Evolutionary conservation across 2,113 vertebrate species (phyloP).

Genomic region (Jacana jacana): DNA sequence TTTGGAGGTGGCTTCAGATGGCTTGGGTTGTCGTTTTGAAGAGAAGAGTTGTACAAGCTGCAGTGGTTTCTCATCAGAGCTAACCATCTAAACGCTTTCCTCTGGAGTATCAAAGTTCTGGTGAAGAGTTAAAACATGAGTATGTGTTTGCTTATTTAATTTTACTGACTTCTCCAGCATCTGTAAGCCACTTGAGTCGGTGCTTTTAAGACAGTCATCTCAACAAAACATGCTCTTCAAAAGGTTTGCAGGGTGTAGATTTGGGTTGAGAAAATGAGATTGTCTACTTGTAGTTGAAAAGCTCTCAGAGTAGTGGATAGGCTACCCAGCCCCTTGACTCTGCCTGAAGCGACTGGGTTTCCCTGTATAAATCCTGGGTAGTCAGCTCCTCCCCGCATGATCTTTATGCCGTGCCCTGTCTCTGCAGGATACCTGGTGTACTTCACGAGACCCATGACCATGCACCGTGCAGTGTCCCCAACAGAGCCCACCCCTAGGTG

Average conservation of each 20-base stretch:
- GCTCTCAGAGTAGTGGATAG: neutral
- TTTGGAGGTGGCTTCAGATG: neutral
- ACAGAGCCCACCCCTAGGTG: constrained; percentile 96
- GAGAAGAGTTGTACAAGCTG: neutral
- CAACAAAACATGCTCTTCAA: neutral
- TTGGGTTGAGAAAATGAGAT: neutral
- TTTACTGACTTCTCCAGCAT: neutral
- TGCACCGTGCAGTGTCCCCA: constrained; percentile 89
- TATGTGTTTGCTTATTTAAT: neutral
- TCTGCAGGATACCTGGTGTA: constrained; percentile 90
- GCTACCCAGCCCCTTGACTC: neutral
- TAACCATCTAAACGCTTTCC: neutral
- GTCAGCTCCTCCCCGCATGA: neutral
- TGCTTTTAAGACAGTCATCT: neutral
- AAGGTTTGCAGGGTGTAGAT: neutral
- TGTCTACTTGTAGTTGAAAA: neutral
- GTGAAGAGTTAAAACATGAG: neutral
- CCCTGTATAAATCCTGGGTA: neutral
- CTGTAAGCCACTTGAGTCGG: neutral
- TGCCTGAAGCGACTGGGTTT: neutral
- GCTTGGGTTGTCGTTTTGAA: neutral
- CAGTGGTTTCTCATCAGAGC: neutral
- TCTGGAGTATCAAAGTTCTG: neutral
- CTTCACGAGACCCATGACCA: constrained; percentile 94
- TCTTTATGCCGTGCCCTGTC: neutral